phyloP scores from a whole-genome alignment of 1,140 invertebrate species.

The Drosophila novamexicana region DNA sequence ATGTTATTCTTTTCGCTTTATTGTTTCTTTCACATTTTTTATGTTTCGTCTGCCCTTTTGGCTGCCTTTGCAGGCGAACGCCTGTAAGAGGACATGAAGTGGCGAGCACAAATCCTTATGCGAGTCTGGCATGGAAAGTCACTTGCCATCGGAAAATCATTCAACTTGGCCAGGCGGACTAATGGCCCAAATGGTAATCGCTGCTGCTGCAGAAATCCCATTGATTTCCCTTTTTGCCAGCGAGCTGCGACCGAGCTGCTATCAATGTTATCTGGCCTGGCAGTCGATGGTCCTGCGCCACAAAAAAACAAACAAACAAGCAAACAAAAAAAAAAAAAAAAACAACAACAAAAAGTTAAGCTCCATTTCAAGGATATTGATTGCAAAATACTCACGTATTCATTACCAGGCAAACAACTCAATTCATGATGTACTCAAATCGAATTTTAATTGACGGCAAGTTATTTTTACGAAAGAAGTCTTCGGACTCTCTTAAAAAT shows the following conservation, averaged over 20 bases:
- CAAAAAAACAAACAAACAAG: too few relatives aligned
- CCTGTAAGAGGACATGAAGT: slow-evolving; percentile 40
- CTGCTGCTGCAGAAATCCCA: slow-evolving; percentile 8
- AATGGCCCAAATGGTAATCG: slow-evolving; percentile 47
- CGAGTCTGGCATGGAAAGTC: slow-evolving; percentile 33
- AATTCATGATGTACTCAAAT: not conserved
- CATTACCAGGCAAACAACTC: slow-evolving; percentile 21
- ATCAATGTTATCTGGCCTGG: slow-evolving; percentile 7
- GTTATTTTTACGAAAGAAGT: too few relatives aligned
- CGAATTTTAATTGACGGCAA: not conserved
- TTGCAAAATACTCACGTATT: slow-evolving; percentile 38
- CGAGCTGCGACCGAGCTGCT: slow-evolving; percentile 8
- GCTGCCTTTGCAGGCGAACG: not conserved
- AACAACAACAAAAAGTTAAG: slow-evolving; percentile 4
- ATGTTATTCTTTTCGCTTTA: slow-evolving; percentile 15
- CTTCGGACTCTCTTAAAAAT: too few relatives aligned
- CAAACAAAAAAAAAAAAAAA: too few relatives aligned
- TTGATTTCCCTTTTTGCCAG: slow-evolving; percentile 5
- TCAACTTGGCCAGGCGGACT: slow-evolving; percentile 25
- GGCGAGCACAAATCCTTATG: slow-evolving; percentile 29
- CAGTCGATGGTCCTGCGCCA: not conserved
- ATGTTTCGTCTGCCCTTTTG: slow-evolving; percentile 24
- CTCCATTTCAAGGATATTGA: slow-evolving; percentile 38
- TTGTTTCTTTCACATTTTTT: slow-evolving; percentile 25
- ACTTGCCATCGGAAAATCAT: slow-evolving; percentile 39